These are phyloP conservation scores for Numida meleagris DNA, from an alignment of 2,113 vertebrate species.

Conservation along the genomic window DNA sequence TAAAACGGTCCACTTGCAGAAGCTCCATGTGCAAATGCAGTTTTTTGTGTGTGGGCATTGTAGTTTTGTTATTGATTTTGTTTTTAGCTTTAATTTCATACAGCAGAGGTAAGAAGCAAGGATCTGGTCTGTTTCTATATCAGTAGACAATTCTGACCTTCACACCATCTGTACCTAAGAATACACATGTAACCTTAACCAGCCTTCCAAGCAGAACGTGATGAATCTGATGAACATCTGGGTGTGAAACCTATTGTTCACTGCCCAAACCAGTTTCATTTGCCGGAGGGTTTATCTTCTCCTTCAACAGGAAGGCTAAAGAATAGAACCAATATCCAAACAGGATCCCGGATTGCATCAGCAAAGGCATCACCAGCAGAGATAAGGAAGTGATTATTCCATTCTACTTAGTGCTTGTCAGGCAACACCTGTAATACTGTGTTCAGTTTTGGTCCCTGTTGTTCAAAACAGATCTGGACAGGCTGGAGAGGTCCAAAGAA, in stretches of 20 bases:
- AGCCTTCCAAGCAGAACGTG: background rate
- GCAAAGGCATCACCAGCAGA: background rate
- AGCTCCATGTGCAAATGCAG: background rate
- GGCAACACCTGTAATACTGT: background rate
- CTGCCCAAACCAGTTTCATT: background rate
- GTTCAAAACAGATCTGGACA: background rate
- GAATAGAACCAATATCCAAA: background rate
- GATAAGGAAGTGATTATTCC: background rate
- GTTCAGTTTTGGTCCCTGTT: background rate
- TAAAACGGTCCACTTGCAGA: rapidly evolving
- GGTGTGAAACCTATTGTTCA: background rate
- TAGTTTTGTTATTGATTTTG: background rate
- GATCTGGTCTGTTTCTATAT: background rate
- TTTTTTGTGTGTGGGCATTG: background rate
- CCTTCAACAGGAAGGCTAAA: background rate
- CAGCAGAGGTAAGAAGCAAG: background rate
- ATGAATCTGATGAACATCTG: background rate
- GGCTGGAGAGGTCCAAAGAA: background rate
- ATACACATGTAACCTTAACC: background rate
- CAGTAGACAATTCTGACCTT: background rate
- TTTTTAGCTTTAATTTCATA: background rate
- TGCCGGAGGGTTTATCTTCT: background rate
- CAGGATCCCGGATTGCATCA: background rate
- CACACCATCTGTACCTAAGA: background rate
- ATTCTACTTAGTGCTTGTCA: background rate